phyloP scores from a whole-genome alignment of 2,888 invertebrate genomes.

The Myopa tessellatipennis region DNA sequence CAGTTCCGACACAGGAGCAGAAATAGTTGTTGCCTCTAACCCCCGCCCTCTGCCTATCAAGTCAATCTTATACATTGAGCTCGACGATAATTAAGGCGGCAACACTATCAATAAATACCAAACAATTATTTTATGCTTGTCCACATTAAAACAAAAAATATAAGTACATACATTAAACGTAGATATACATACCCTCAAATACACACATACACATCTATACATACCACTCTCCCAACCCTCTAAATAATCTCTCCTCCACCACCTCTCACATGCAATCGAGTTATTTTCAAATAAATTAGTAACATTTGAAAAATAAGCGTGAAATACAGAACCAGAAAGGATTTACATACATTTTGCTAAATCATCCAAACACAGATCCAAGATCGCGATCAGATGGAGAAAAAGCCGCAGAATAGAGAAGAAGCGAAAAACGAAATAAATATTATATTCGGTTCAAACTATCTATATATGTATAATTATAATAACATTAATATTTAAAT shows the following conservation, averaged over 20 bases:
- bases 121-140: slow-evolving; percentile 38
- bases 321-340: slow-evolving; percentile 13
- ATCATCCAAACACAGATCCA: slow-evolving; percentile 30
- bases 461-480: slow-evolving; percentile 67
- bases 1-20: slow-evolving; percentile 32
- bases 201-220: slow-evolving; percentile 3
- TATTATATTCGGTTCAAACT: slow-evolving; percentile 67
- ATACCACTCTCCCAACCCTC: neutral
- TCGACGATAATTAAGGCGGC: slow-evolving; percentile 17
- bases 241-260: neutral
- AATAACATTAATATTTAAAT: slow-evolving; percentile 67
- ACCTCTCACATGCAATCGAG: neutral
- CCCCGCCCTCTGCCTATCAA: slow-evolving; percentile 3
- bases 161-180: slow-evolving; percentile 38
- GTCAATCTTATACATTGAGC: slow-evolving; percentile 39
- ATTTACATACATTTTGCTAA: slow-evolving; percentile 2
- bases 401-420: slow-evolving; percentile 43
- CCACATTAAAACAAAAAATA: slow-evolving; percentile 34
- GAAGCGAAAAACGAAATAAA: slow-evolving; percentile 47
- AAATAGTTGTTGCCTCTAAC: slow-evolving; percentile 37
- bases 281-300: slow-evolving; percentile 16
- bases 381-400: slow-evolving; percentile 2
- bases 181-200: slow-evolving; percentile 41
- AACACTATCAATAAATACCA: slow-evolving; percentile 33
- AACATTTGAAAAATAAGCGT: neutral